Evolutionary conservation across 2,888 invertebrate genomes (phyloP).

Genomic region (Phytoseiulus persimilis): DNA sequence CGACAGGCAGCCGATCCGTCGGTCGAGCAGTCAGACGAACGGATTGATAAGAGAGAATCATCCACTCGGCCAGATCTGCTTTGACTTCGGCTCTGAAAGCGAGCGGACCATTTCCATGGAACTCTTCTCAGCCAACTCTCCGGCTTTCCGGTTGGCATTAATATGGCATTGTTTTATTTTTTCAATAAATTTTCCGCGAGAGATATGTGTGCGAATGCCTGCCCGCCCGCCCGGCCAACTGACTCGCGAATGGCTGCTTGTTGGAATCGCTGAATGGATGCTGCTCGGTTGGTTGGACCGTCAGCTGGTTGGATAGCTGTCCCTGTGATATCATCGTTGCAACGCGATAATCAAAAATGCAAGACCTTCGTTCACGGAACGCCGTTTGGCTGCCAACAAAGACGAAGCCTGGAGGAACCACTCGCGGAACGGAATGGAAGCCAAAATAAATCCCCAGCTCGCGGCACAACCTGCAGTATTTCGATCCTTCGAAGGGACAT

Average conservation of each 20-base stretch:
- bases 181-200: neutral
- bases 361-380: neutral
- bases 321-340: neutral
- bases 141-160: neutral
- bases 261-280: neutral
- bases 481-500: neutral
- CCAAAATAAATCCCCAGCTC: neutral
- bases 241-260: neutral
- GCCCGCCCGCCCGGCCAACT: neutral
- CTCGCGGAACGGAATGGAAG: neutral
- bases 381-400: neutral
- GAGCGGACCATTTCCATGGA: neutral
- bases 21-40: neutral
- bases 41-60: neutral
- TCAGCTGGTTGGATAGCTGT: neutral
- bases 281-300: neutral
- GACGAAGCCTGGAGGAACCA: neutral
- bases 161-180: neutral
- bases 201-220: neutral
- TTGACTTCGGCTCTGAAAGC: neutral
- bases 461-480: neutral
- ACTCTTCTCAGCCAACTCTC: neutral
- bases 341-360: neutral
- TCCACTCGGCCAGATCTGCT: neutral
- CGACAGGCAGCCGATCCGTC: too few species aligned